These are phyloP conservation scores for Ceyx melanurus DNA, from an alignment of 2,113 vertebrate species.

Conservation along the genomic window DNA sequence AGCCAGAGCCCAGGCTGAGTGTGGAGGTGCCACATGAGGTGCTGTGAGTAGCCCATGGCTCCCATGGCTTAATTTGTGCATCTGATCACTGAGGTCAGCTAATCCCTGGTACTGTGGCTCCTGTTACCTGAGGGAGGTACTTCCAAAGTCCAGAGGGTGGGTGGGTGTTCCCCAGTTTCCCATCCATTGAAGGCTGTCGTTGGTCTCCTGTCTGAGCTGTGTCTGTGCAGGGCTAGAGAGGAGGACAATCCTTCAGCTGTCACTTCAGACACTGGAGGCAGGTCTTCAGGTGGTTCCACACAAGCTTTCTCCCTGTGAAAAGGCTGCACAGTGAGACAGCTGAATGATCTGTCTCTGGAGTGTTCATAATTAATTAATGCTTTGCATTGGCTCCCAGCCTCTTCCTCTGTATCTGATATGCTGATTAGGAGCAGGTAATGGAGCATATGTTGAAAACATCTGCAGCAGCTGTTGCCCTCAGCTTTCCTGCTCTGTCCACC, in stretches of 20 bases:
- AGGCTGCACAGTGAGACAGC: neutral
- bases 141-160: neutral
- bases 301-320: neutral
- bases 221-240: neutral
- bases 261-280: neutral
- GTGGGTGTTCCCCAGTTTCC: neutral
- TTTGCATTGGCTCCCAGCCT: conserved; percentile 7
- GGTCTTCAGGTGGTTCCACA: neutral
- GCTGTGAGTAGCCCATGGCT: neutral
- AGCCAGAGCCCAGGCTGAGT: neutral
- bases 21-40: neutral
- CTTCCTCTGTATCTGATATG: conserved; percentile 33
- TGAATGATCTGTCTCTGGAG: neutral
- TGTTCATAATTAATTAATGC: conserved; percentile 25
- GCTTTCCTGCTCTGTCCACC: conserved; percentile 24
- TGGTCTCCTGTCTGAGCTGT: neutral
- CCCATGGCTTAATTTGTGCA: neutral
- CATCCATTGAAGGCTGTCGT: neutral
- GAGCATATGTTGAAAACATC: conserved; percentile 23
- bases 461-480: neutral
- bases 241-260: neutral
- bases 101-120: neutral
- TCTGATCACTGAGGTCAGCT: neutral
- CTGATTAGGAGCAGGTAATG: conserved; percentile 45
- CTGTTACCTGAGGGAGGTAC: neutral